Evolutionary conservation across 53 echinoderm and acorn worm species (phyloP).

Genomic region (Luidia sarsii): DNA sequence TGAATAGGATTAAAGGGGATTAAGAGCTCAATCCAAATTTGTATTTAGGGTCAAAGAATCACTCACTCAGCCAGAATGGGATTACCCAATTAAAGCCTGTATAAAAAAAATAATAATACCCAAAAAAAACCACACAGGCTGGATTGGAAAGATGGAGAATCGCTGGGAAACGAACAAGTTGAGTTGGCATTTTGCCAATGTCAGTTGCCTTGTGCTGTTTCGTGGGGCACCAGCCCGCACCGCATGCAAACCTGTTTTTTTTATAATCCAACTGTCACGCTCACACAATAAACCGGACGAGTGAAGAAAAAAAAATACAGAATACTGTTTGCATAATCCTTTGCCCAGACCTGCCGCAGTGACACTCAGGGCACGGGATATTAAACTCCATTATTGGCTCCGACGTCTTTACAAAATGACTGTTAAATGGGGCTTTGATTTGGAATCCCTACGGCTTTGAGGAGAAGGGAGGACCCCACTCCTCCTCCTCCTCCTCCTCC

Average conservation of each 20-base stretch:
- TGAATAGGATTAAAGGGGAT: no score
- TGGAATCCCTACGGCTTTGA: background rate
- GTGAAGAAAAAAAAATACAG: no score
- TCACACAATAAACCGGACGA: background rate
- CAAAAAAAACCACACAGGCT: background rate
- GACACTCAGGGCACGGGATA: background rate
- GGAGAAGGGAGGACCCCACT: background rate
- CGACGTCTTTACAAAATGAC: constrained; percentile 17
- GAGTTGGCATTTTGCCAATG: constrained; percentile 23
- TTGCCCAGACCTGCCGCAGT: no score
- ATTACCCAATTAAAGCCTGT: background rate
- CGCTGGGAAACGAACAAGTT: background rate
- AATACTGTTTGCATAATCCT: constrained; percentile 33
- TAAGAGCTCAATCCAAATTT: background rate
- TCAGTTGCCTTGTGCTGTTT: no score
- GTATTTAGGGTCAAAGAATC: background rate
- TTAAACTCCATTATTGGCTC: background rate
- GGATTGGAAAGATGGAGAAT: background rate
- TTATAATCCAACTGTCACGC: constrained; percentile 44
- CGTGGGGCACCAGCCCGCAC: background rate
- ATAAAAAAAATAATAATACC: background rate
- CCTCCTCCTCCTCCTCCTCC: no score
- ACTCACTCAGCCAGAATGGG: no score
- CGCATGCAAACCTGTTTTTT: no score
- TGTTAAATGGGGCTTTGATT: constrained; percentile 16